These are phyloP conservation scores for Toxostoma redivivum DNA, from an alignment of 2,113 vertebrate species.

Conservation along the genomic window DNA sequence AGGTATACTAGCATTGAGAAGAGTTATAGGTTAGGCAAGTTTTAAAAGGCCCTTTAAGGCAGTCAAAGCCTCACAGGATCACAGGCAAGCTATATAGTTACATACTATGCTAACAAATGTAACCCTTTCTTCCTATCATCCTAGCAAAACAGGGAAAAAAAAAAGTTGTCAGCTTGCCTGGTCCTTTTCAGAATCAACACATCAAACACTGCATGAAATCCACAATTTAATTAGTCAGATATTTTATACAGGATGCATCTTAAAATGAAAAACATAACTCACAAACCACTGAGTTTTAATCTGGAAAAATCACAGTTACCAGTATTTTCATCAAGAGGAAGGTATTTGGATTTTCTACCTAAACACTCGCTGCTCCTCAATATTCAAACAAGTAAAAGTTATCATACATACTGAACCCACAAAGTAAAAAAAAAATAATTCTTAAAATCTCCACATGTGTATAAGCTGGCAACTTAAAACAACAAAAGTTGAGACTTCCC, in stretches of 20 bases:
- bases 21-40: background rate
- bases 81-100: background rate
- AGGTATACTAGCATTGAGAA: background rate
- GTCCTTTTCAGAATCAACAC: conserved; percentile 3
- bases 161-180: background rate
- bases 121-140: background rate
- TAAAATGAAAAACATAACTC: conserved; percentile 45
- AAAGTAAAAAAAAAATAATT: background rate
- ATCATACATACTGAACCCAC: background rate
- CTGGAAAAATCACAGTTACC: conserved; percentile 4
- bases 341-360: background rate
- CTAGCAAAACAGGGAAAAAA: background rate
- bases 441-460: background rate
- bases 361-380: background rate
- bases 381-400: conserved; percentile 19
- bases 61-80: background rate
- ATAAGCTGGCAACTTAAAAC: background rate
- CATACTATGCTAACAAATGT: background rate
- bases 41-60: background rate
- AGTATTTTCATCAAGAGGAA: conserved; percentile 10
- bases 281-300: background rate
- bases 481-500: background rate
- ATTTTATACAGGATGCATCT: conserved; percentile 43
- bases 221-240: conserved; percentile 29
- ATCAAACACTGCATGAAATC: conserved; percentile 28